A percentile compares a stretch with the other conserved stretches of the same genome.
phyloP scores from a whole-genome alignment of 1,140 invertebrate species.

The Drosophila malerkotliana region DNA sequence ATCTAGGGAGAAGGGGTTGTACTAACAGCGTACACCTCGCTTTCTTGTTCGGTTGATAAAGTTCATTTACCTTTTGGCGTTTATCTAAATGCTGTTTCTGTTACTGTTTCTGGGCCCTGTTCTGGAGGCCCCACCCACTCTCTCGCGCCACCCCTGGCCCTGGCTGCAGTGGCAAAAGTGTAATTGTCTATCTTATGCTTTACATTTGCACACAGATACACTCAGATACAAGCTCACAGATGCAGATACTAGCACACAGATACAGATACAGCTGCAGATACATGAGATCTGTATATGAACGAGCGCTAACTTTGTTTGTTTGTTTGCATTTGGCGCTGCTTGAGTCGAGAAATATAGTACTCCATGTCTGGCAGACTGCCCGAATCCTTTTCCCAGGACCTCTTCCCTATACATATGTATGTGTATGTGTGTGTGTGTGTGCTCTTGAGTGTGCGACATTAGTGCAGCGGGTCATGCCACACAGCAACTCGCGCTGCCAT shows the following conservation, averaged over 20 bases:
- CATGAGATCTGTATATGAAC: conserved; percentile 1
- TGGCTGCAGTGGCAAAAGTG: conserved; percentile 66
- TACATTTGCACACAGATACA: conserved; percentile 48
- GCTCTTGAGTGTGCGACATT: conserved; percentile 55
- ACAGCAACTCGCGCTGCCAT: conserved; percentile 2
- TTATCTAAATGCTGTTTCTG: conserved; percentile 64
- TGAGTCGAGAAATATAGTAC: conserved; percentile 51
- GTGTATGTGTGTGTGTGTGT: not conserved
- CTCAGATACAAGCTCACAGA: conserved; percentile 11
- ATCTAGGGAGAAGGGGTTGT: too few species aligned
- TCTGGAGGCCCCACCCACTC: not conserved
- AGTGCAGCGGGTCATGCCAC: conserved; percentile 58
- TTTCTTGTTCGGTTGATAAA: conserved; percentile 70
- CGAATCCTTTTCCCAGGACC: conserved; percentile 19
- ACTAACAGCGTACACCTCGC: conserved; percentile 28
- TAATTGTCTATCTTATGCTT: conserved; percentile 80
- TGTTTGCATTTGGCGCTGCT: conserved; percentile 66
- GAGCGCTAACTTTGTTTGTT: conserved; percentile 62
- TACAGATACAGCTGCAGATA: conserved; percentile 2
- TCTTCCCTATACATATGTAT: not conserved
- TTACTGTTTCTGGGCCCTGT: not conserved
- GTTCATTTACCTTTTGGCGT: conserved; percentile 81
- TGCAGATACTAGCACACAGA: conserved; percentile 5
- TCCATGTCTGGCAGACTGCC: conserved; percentile 41
- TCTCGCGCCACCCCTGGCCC: not conserved